phyloP scores from a whole-genome alignment of 2,888 invertebrate genomes.

The Trichopria drosophilae region DNA sequence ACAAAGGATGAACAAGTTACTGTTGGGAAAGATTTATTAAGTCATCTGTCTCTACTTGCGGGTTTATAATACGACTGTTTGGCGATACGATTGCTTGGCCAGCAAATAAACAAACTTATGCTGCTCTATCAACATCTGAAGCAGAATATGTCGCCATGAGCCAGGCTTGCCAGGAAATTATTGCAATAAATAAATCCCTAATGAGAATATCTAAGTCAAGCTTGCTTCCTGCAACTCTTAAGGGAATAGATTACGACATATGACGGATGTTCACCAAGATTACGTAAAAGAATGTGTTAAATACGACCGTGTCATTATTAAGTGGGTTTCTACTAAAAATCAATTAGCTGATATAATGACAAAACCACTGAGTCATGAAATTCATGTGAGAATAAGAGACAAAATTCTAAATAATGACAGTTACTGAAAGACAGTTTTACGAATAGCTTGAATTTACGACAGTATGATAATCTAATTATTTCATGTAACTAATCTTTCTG shows the following conservation, averaged over 20 bases:
- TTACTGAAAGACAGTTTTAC: no score
- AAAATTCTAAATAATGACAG: constrained; percentile 16
- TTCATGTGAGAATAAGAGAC: constrained; percentile 2
- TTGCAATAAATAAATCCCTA: constrained; percentile 10
- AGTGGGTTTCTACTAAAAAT: constrained; percentile 19
- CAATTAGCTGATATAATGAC: constrained; percentile 14
- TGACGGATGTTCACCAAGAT: constrained; percentile 15
- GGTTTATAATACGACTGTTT: constrained; percentile 20
- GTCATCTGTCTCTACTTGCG: constrained; percentile 22
- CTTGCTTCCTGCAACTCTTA: constrained; percentile 22
- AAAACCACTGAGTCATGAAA: constrained; percentile 4
- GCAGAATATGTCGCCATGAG: constrained; percentile 28
- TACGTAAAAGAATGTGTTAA: constrained; percentile 25
- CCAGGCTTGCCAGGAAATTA: constrained; percentile 15
- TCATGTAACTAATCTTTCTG: no score
- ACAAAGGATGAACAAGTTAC: constrained; percentile 28
- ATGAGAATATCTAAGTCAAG: constrained; percentile 5
- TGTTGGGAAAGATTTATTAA: constrained; percentile 30
- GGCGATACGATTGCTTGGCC: constrained; percentile 22
- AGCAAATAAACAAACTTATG: constrained; percentile 19
- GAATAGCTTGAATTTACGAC: no score
- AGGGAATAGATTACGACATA: constrained; percentile 22
- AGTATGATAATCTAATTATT: no score
- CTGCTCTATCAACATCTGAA: constrained; percentile 16
- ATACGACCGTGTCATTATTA: constrained; percentile 1